Percentiles rank a stretch among this genome's conserved stretches.
These are phyloP conservation scores for Chelmon rostratus DNA, from an alignment of 2,797 vertebrate species.

Conservation along the genomic window DNA sequence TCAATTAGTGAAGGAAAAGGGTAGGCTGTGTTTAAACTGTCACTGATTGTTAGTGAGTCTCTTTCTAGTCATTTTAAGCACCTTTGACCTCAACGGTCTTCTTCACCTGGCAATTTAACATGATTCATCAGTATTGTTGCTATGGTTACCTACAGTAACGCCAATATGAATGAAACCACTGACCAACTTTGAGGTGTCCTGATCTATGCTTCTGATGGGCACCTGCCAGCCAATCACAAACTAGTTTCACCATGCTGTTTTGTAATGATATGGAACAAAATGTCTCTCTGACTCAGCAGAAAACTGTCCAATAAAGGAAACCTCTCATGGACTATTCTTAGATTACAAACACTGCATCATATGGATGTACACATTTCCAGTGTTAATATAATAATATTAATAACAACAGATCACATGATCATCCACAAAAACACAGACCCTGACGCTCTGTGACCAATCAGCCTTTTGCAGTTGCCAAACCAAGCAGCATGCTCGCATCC, in stretches of 20 bases:
- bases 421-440: not conserved
- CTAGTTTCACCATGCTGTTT: not conserved
- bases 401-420: not conserved
- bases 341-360: not conserved
- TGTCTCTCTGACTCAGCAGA: not conserved
- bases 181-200: not conserved
- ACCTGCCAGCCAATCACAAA: not conserved
- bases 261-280: not conserved
- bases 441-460: conserved; percentile 9
- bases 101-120: not conserved
- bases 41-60: not conserved
- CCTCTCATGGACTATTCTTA: not conserved
- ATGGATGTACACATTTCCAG: not conserved
- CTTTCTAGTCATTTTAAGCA: not conserved
- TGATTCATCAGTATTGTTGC: not conserved
- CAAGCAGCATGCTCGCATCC: conserved; percentile 30
- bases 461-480: conserved; percentile 28
- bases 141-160: not conserved
- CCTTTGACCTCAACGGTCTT: not conserved
- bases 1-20: not conserved
- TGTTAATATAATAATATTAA: not conserved
- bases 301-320: not conserved
- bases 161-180: not conserved
- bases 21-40: not conserved
- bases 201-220: not conserved